Evolutionary conservation across 2,113 vertebrate species (phyloP), one percentile per base, ranked within the genome.

Genomic region (Paratilapia polleni): DNA sequence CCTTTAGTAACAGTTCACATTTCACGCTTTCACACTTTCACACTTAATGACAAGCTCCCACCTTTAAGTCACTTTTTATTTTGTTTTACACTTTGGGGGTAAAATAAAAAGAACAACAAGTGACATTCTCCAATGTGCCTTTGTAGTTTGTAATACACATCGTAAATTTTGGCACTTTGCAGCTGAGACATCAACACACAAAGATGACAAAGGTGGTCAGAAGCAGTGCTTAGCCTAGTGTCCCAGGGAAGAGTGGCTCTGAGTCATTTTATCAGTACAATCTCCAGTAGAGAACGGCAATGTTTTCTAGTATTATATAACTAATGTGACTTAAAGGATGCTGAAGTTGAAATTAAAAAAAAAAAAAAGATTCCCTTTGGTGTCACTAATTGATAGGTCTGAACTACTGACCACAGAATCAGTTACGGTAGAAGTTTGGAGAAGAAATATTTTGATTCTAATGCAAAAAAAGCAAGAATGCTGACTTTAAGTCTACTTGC

Each of bases 61-160:
- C 57, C 13, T 41, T 26, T 76, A 41, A 31, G 19, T 73, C 68
- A n/a, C 54, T 68, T 22, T 68, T 73, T 52, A 20, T 52, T 70
- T 13, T 13, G 24, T 6, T 19, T 70, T 8, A 70, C 6, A 52
- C 24, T 49, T 4, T 70, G 64, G 2, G 4, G 41, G 22, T 15
- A 14, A 14, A 47, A 28, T 20, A 4, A 47, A 19, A 66, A 63
- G 6, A 47, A 4, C 3, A 1, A 66, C 14, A 66, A 24, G n/a
- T 43, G 0, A 38, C n/a, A 8, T 66, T 68, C 41, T 26, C 22
- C 24, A 68, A 24, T 28, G 22, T 28, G 41, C 0, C 7, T 54
- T 54, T 54, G 52, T 54, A 20, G 19, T 19, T 54, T 54, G 52
- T 19, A 20, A 54, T 8, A 54, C 19, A 54, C 52, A 54, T 54